Conservation (phyloP, 2,888 invertebrate species). For the Acheta domesticus region DNA sequence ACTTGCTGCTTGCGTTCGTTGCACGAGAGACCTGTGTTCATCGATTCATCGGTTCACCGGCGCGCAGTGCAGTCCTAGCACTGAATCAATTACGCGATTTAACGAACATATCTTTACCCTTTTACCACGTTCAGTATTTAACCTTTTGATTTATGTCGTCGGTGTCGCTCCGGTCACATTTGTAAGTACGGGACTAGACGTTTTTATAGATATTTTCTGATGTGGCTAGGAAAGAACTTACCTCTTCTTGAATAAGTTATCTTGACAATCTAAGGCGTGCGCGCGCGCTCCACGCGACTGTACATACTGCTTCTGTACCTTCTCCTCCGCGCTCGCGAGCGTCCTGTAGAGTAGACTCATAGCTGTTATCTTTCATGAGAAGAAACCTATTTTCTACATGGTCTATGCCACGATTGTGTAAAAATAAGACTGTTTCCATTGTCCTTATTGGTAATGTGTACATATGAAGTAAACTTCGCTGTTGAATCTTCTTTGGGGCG, state of each 20-base stretch:
- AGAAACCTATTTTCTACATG: constrained; percentile 18
- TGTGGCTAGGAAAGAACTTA: constrained; percentile 9
- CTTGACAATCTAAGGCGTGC: constrained; percentile 3
- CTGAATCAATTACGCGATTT: constrained; percentile 2
- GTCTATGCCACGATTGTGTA: constrained; percentile 18
- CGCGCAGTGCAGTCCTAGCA: neutral
- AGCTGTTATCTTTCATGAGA: constrained; percentile 10
- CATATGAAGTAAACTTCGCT: constrained; percentile 18
- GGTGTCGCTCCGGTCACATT: constrained; percentile 6
- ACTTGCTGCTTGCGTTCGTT: neutral
- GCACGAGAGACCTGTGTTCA: too few relatives aligned
- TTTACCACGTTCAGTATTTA: constrained; percentile 7
- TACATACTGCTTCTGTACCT: constrained; percentile 18
- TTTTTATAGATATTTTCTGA: constrained; percentile 9
- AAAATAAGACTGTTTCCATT: constrained; percentile 18
- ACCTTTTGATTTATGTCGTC: neutral
- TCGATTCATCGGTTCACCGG: neutral
- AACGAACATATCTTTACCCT: neutral
- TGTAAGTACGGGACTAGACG: constrained; percentile 18
- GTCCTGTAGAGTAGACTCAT: constrained; percentile 11
- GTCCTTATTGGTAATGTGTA: constrained; percentile 18
- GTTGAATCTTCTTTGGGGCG: constrained; percentile 11
- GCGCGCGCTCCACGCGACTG: constrained; percentile 7
- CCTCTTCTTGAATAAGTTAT: constrained; percentile 9
- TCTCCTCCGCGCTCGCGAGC: neutral